Base-by-base conservation (phyloP, 1,140 invertebrate species). In the Lucilia cuprina region DNA sequence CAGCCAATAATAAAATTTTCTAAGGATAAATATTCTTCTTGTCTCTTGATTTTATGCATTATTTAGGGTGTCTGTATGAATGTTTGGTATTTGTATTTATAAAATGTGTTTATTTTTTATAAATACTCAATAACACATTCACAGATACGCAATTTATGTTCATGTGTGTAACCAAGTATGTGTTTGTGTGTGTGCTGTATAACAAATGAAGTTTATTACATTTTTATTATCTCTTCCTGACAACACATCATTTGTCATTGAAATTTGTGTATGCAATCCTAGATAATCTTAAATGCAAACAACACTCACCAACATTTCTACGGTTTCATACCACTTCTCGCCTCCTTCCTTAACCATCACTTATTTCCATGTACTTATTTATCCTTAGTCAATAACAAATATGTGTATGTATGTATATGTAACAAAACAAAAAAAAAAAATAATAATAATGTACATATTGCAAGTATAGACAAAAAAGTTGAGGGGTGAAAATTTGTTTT, bases 241-340 rank as follows among this genome's bases (percentile, higher is more conserved):
- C 77, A 80, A 80, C 77, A 80, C 77, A 80, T 80, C 77, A 80
- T 80, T 80, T 80, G 77, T 80, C 77, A 80, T 80, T 41, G 55
- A 78, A 78, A 77, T 77, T 49, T 70, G 19, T 70, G 21, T 49
- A 80, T 80, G 77, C 77, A 80, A 80, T 80, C 77, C n/a, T 70
- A 49, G 77, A 80, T 49, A 21, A 80, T 47, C 77, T 80, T 12
- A 4, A 80, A 14, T 80, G 47, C 77, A 80, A 80, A 80, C 77
- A 80, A 35, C 34, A 75, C 55, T 60, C 2, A 41, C 41, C 7
- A 7, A 5, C 41, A 41, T 41, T 41, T 8, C 41, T 10, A 7
- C 41, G 41, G 5, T 10, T 41, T 41, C 41, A 41, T 41, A 2
- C 41, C 5, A 41, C 41, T 41, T 10, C 41, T 41, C 41, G 41